Conservation (phyloP, 2,888 invertebrate genomes). For the Megaustenia siamemsis region DNA sequence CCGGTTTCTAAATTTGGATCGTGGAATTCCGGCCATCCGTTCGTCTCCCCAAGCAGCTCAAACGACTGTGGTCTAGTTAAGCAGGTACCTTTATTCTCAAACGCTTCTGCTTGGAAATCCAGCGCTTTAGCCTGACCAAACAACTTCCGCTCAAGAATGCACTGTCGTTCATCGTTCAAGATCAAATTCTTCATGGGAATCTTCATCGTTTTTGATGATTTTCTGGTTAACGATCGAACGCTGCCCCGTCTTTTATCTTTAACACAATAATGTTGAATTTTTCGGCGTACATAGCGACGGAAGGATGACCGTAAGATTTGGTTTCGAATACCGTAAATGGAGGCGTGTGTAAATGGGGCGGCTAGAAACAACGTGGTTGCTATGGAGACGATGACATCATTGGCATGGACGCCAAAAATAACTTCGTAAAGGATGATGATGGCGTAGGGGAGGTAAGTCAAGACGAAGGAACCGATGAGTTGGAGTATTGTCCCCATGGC, state of each 20-base stretch:
- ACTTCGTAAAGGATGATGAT: constrained; percentile 63
- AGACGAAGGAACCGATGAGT: constrained; percentile 70
- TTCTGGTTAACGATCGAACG: constrained; percentile 45
- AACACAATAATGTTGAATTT: constrained; percentile 66
- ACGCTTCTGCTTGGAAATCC: background rate
- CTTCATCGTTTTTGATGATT: background rate
- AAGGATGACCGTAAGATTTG: constrained; percentile 73
- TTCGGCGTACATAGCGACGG: constrained; percentile 65
- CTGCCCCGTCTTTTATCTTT: constrained; percentile 69
- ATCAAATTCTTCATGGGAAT: constrained; percentile 38
- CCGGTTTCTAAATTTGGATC: background rate
- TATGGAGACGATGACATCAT: constrained; percentile 63
- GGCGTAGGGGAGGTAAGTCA: constrained; percentile 72
- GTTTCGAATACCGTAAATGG: constrained; percentile 73
- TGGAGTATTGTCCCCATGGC: constrained; percentile 76
- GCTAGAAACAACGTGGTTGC: constrained; percentile 70
- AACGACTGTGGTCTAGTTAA: constrained; percentile 63
- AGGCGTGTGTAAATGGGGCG: constrained; percentile 71
- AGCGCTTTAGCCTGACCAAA: constrained; percentile 50
- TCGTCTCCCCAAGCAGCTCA: constrained; percentile 49
- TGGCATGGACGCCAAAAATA: constrained; percentile 57
- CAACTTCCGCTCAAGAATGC: constrained; percentile 57
- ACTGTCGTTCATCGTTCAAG: constrained; percentile 43
- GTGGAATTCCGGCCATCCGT: background rate
- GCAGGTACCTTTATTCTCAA: constrained; percentile 44